Evolutionary conservation across 2,113 vertebrate species (phyloP).

Genomic region (Dendropsophus ebraccatus): DNA sequence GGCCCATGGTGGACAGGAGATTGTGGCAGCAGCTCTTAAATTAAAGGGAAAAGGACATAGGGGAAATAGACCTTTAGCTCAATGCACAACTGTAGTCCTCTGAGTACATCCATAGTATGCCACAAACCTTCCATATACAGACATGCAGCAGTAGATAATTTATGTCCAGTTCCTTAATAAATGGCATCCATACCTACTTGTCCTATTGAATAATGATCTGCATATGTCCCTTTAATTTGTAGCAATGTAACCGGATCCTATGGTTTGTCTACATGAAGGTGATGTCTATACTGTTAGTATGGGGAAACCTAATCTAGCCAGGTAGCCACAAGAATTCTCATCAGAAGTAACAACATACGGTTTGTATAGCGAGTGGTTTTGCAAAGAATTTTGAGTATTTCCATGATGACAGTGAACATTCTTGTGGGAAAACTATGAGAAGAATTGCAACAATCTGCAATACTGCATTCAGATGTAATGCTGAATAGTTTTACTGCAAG

Average conservation of each 20-base stretch:
- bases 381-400: slow-evolving; percentile 27
- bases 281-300: neutral
- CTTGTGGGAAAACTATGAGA: neutral
- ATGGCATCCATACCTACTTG: neutral
- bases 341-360: slow-evolving; percentile 19
- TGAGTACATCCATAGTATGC: neutral
- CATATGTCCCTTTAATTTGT: neutral
- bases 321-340: slow-evolving; percentile 30
- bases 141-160: neutral
- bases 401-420: slow-evolving; percentile 32
- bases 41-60: too few relatives aligned
- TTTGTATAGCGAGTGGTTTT: slow-evolving; percentile 39
- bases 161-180: neutral
- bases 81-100: too few relatives aligned
- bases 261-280: slow-evolving; percentile 22
- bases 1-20: too few relatives aligned
- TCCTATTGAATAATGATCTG: neutral
- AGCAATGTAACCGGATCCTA: neutral
- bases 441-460: slow-evolving; percentile 9
- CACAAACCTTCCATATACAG: too few relatives aligned
- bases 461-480: neutral
- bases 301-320: slow-evolving; percentile 29
- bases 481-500: neutral
- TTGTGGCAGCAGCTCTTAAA: too few relatives aligned
- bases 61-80: too few relatives aligned